These are phyloP conservation scores for Deilephila porcellus DNA, from an alignment of 2,888 invertebrate genomes.

Conservation along the genomic window DNA sequence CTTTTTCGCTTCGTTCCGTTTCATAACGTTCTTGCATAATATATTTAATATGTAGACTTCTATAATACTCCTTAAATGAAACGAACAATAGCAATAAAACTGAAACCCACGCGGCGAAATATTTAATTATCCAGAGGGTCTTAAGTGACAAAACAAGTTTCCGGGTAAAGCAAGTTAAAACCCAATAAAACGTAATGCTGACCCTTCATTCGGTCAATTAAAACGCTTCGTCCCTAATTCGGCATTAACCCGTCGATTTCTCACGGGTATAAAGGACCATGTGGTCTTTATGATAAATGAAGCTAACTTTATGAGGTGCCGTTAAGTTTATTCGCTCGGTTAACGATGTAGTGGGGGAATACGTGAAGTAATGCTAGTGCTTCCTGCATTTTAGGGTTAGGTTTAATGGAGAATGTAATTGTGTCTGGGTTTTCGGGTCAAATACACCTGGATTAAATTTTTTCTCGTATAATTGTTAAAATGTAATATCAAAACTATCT, in stretches of 20 bases:
- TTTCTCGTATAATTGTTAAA: not conserved
- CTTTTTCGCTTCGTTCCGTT: too few relatives aligned
- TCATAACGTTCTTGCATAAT: not conserved
- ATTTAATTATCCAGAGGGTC: not conserved
- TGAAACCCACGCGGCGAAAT: not conserved
- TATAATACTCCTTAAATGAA: not conserved
- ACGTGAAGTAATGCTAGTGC: not conserved
- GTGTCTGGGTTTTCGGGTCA: not conserved
- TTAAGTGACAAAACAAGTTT: conserved; percentile 29
- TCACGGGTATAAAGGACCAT: conserved; percentile 40
- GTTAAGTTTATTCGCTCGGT: conserved; percentile 30
- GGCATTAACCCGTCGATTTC: conserved; percentile 45
- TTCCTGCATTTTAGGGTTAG: not conserved
- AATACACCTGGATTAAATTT: not conserved
- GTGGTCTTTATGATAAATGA: conserved; percentile 40
- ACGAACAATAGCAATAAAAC: not conserved
- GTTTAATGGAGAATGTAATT: not conserved
- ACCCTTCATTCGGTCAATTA: conserved; percentile 44
- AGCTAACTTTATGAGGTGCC: conserved; percentile 42
- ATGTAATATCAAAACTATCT: not conserved
- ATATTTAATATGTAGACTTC: not conserved
- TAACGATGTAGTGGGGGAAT: conserved; percentile 18
- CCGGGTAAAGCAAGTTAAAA: conserved; percentile 30
- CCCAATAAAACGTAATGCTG: conserved; percentile 29
- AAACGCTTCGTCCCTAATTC: conserved; percentile 42